A percentile compares a stretch with the other conserved stretches of the same genome.
These are phyloP conservation scores for Girardia tigrina DNA, from an alignment of 2,888 invertebrate species.

Conservation along the genomic window DNA sequence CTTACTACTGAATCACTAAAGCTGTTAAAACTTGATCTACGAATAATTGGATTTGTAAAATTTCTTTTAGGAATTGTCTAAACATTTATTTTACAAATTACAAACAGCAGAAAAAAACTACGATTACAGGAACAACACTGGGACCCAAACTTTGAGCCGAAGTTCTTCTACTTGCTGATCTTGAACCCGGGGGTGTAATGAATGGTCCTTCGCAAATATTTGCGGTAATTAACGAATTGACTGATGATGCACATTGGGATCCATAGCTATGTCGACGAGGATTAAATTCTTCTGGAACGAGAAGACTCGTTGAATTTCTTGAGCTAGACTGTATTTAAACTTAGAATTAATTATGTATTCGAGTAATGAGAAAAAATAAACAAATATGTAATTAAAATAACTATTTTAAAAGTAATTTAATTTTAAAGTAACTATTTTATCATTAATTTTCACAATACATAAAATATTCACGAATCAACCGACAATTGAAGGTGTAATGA, in stretches of 20 bases:
- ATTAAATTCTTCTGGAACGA: neutral
- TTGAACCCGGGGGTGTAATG: constrained; percentile 36
- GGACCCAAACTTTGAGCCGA: constrained; percentile 36
- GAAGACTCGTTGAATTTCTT: neutral
- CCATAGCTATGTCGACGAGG: constrained; percentile 34
- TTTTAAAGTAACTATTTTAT: no score
- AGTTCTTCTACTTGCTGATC: constrained; percentile 26
- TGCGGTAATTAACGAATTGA: constrained; percentile 33
- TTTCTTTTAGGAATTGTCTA: neutral
- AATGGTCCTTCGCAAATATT: constrained; percentile 36
- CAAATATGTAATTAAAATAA: no score
- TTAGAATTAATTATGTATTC: no score
- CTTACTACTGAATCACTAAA: neutral
- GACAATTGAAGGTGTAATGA: no score
- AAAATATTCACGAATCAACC: no score
- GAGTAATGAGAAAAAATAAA: no score
- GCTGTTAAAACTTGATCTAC: constrained; percentile 8
- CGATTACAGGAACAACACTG: constrained; percentile 27
- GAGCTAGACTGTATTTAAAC: constrained; percentile 14
- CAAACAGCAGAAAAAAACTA: no score
- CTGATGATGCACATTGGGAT: constrained; percentile 32
- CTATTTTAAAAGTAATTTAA: no score
- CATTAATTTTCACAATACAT: no score
- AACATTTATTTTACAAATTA: no score
- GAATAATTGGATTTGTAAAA: neutral